phyloP scores from a whole-genome alignment of 2,113 vertebrate species.

The Synchiropus splendidus region DNA sequence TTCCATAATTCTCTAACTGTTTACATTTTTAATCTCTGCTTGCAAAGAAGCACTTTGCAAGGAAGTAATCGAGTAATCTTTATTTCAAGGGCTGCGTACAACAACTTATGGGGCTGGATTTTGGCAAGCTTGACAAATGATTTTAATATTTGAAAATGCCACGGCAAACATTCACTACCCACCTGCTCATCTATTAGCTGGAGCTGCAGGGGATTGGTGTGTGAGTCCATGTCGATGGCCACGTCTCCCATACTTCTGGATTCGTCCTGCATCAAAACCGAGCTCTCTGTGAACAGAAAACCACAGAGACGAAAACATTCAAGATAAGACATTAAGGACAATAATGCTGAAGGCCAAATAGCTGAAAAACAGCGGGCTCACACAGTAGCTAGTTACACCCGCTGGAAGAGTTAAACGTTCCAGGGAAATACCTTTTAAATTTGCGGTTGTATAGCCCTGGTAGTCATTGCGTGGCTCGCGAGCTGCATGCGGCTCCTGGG shows the following conservation, averaged over 20 bases:
- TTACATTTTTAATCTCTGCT: no score
- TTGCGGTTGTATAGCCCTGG: slow-evolving; percentile 65
- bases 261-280: slow-evolving; percentile 81
- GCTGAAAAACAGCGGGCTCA: slow-evolving; percentile 45
- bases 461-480: slow-evolving; percentile 57
- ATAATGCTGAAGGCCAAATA: slow-evolving; percentile 25
- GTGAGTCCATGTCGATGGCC: slow-evolving; percentile 81
- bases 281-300: slow-evolving; percentile 59
- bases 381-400: slow-evolving; percentile 43
- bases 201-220: slow-evolving; percentile 75
- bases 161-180: not conserved
- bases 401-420: slow-evolving; percentile 48
- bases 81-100: no score
- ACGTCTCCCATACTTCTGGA: slow-evolving; percentile 72
- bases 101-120: no score
- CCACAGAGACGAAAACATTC: slow-evolving; percentile 8
- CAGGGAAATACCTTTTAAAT: slow-evolving; percentile 63
- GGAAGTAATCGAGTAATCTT: no score
- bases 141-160: no score
- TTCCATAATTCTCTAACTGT: no score
- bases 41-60: no score
- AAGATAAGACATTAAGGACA: not conserved
- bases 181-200: slow-evolving; percentile 90
- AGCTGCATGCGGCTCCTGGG: slow-evolving; percentile 66
- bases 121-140: no score